Evolutionary conservation across 2,113 vertebrate species (phyloP).

Genomic region (Emydura subglobosa): DNA sequence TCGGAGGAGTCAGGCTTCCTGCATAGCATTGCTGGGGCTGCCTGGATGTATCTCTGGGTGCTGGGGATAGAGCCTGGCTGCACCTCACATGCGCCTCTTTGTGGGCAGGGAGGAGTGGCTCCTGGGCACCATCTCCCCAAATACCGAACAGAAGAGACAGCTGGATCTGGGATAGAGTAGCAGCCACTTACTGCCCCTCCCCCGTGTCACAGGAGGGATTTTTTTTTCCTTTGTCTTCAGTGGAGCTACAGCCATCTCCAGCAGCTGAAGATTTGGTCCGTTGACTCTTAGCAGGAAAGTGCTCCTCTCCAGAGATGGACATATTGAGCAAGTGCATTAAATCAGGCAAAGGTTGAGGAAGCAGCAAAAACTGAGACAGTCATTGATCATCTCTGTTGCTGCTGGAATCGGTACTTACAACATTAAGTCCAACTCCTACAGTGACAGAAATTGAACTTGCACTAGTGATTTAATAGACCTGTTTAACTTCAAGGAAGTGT

Average conservation of each 20-base stretch:
- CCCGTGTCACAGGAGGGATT: too few species aligned
- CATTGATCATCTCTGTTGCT: neutral
- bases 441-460: neutral
- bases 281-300: accelerated
- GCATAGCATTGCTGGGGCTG: too few species aligned
- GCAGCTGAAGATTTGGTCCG: neutral
- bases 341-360: neutral
- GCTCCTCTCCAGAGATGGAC: neutral
- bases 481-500: neutral
- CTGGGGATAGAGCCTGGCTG: too few species aligned
- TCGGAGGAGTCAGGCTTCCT: too few species aligned
- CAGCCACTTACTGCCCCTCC: too few species aligned
- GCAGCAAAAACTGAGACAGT: neutral
- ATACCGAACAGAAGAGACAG: too few species aligned
- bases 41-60: too few species aligned
- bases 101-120: too few species aligned
- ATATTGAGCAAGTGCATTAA: accelerated
- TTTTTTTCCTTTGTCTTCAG: neutral
- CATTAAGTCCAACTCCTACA: neutral
- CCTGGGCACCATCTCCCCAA: too few species aligned
- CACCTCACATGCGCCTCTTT: too few species aligned
- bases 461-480: neutral
- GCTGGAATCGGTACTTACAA: neutral
- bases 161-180: too few species aligned
- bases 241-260: neutral